Evolutionary conservation across 1,140 invertebrate genomes (phyloP).

Genomic region (Bursaphelenchus mucronatus): DNA sequence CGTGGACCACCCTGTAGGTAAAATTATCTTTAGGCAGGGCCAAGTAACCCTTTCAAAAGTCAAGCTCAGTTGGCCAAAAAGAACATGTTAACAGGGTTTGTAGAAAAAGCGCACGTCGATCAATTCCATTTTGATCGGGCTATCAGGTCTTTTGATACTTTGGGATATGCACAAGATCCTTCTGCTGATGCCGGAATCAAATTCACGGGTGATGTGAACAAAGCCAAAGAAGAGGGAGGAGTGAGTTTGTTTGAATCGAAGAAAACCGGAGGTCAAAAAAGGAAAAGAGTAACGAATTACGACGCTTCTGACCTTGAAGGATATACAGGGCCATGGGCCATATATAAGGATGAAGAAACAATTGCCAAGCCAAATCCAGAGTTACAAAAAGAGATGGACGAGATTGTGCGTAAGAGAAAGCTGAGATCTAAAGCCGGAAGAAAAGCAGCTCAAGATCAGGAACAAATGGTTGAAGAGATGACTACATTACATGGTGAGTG

Average conservation of each 20-base stretch:
- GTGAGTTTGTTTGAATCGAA: slow-evolving; percentile 52
- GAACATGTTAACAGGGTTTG: slow-evolving; percentile 88
- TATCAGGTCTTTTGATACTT: slow-evolving; percentile 75
- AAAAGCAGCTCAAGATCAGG: slow-evolving; percentile 43
- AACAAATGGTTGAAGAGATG: slow-evolving; percentile 73
- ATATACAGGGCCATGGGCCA: slow-evolving; percentile 80
- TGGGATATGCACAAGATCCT: slow-evolving; percentile 89
- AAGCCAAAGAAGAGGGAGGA: slow-evolving; percentile 41
- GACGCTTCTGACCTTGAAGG: slow-evolving; percentile 86
- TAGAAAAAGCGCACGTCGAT: slow-evolving; percentile 88
- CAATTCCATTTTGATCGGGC: slow-evolving; percentile 98
- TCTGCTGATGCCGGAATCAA: slow-evolving; percentile 70
- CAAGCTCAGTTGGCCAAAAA: slow-evolving; percentile 64
- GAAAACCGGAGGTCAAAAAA: slow-evolving; percentile 67
- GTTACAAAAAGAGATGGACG: slow-evolving; percentile 84
- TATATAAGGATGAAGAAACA: slow-evolving; percentile 81
- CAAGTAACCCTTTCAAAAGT: slow-evolving; percentile 58
- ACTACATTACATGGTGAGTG: slow-evolving; percentile 83
- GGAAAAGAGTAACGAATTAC: slow-evolving; percentile 84
- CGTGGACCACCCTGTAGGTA: too few relatives aligned
- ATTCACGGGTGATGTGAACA: slow-evolving; percentile 52
- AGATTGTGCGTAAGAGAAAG: slow-evolving; percentile 69
- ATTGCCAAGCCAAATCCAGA: slow-evolving; percentile 80
- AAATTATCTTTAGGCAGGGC: slow-evolving; percentile 46
- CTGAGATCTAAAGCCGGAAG: slow-evolving; percentile 47